Base-by-base conservation (phyloP, 2,113 vertebrate species). In the Oreochromis tanganicae region DNA sequence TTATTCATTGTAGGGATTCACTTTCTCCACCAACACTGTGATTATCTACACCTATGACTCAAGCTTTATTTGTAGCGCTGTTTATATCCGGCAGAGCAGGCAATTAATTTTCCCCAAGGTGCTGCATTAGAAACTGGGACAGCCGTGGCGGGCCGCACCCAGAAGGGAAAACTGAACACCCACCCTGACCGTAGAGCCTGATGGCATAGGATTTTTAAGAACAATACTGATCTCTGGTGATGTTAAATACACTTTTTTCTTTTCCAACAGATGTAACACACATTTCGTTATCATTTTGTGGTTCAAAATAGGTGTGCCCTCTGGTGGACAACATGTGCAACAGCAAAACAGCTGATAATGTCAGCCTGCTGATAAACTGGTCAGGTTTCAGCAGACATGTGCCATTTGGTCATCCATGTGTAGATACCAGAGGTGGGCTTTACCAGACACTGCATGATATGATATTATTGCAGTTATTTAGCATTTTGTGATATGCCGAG, bases 241-340 rank as follows among this genome's bases (percentile, higher is more conserved):
- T 73, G 21, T 73, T 46, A 46, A 73, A 73, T 24, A 24, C 6
- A 13, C 0, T 6, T 27, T 4, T 27, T 1, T 1, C 2, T 13
- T 73, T 27, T 46, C 38, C 6, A 9, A 27, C 21, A 27, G 13
- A 27, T 6, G 13, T 17, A 73, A 46, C 36, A 27, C 1, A 1
- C 8, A 43, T 46, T 2, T 27, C 2, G 7, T 38, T 16, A 43
- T 24, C 7, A 16, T 16, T 71, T 71, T 43, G n/a, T 24, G 36
- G 66, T 16, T 71, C 19, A 38, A 41, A 68, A 21, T 21, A 68
- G 32, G 32, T 21, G 34, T 68, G 66, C n/a, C 66, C 66, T 71
- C 66, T 71, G n/a, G 36, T 43, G 38, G n/a, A 71, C 12, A 71
- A 38, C 3, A 41, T 24, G 4, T 71, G n/a, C n/a, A 71, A 43